phyloP scores from a whole-genome alignment of 2,888 invertebrate species.

The Rhaphigaster nebulosa region DNA sequence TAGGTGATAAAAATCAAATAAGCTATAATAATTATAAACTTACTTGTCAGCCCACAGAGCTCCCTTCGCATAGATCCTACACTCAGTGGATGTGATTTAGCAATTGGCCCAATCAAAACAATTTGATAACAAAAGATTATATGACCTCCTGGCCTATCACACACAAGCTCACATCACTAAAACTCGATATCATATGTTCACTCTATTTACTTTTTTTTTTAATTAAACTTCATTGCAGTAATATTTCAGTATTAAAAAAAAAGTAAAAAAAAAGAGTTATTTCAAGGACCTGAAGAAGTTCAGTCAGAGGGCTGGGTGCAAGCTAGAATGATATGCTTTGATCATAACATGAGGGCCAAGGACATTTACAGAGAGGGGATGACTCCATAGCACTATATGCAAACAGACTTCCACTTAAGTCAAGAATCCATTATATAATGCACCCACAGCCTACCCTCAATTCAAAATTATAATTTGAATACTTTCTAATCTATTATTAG shows the following conservation, averaged over 20 bases:
- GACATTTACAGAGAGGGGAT: conserved; percentile 11
- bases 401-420: conserved; percentile 50
- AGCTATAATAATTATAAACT: neutral
- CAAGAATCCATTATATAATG: conserved; percentile 38
- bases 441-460: neutral
- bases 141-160: conserved; percentile 52
- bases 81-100: conserved; percentile 38
- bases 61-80: conserved; percentile 12
- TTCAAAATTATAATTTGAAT: conserved; percentile 8
- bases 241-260: neutral
- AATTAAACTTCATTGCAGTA: neutral
- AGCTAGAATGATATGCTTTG: conserved; percentile 45
- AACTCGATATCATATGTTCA: conserved; percentile 14
- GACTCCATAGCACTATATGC: conserved; percentile 34
- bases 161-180: conserved; percentile 16
- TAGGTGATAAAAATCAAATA: neutral
- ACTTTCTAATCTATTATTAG: conserved; percentile 37
- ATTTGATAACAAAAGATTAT: conserved; percentile 55
- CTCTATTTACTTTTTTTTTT: neutral
- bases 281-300: conserved; percentile 18
- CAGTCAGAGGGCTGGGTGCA: neutral
- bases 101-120: conserved; percentile 47
- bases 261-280: neutral
- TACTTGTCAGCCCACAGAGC: neutral
- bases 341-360: conserved; percentile 39